Evolutionary conservation across 2,888 invertebrate genomes (phyloP), one percentile per base, ranked within the genome.

Genomic region (Microctonus brassicae): DNA sequence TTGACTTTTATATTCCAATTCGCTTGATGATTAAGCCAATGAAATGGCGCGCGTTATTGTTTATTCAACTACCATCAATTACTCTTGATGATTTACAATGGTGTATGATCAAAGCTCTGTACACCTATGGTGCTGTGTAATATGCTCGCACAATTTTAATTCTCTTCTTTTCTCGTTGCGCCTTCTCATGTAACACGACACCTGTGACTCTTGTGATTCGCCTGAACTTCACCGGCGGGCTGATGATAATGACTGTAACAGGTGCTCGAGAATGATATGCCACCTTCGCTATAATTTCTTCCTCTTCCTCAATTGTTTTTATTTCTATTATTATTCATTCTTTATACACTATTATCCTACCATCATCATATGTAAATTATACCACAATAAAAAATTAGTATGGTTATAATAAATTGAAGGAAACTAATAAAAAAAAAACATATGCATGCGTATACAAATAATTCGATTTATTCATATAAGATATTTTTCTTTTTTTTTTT

Each of bases 181-280:
- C 79, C 80, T 17, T 17, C 47, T n/a, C 9, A 20, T 47, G 20
- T 17, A 47, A 47, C 17, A 17, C 17, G 47, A 47, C 47, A 47
- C 20, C 47, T 47, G 47, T 81, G 61, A 62, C 61, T 66, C 60
- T 29, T 20, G 68, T 60, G 47, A 47, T 60, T 68, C n/a, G n/a
- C 33, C 60, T 68, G 60, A 60, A 68, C 68, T 60, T 24, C 57
- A 17, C 29, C 33, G 53, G 42, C 68, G 42, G 58, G 67, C 77
- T 83, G 83, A 83, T 84, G 83, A 84, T 84, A 84, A 84, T 85
- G 84, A 85, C 82, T 78, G 83, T 80, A 81, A 82, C 84, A 85
- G 84, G 84, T 85, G 84, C 83, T 80, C 82, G 80, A 81, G 81
- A 75, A 77, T 80, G 5, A 17, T 17, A 47, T 81, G 80, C 84